Percentiles rank a stretch among this genome's conserved stretches.
Conservation (phyloP, 2,888 invertebrate genomes). For the Eurois occulta region DNA sequence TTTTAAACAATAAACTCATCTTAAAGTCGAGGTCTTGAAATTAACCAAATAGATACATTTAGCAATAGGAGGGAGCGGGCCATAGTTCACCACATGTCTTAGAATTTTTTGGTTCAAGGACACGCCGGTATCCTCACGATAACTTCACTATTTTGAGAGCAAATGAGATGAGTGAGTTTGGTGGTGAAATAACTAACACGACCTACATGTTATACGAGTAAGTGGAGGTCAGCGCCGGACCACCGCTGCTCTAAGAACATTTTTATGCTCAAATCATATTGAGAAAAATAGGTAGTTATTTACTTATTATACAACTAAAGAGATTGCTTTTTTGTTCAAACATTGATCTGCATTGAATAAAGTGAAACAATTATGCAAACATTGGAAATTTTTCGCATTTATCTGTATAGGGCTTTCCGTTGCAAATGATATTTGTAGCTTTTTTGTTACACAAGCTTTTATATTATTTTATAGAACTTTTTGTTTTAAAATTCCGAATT, state of each 20-base stretch:
- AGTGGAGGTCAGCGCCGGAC: background rate
- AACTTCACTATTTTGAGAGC: background rate
- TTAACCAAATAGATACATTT: background rate
- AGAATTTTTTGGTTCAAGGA: background rate
- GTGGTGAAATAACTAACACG: background rate
- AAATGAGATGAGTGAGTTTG: background rate
- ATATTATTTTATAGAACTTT: constrained; percentile 30
- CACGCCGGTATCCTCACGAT: background rate
- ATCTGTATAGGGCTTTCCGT: constrained; percentile 23
- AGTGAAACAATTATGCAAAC: constrained; percentile 21
- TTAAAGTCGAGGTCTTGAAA: background rate
- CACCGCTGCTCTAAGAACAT: background rate
- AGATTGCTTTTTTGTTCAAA: constrained; percentile 3
- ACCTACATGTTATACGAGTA: too few species aligned
- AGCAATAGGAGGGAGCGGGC: background rate
- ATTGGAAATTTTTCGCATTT: constrained; percentile 28
- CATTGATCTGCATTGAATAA: constrained; percentile 17
- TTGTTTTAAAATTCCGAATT: background rate
- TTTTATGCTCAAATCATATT: background rate
- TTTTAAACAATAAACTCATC: too few species aligned
- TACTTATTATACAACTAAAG: background rate
- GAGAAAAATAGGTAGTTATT: background rate
- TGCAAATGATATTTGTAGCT: constrained; percentile 25
- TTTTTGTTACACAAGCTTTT: background rate
- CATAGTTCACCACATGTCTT: background rate